Evolutionary conservation across 30 jellyfish, hydroid and myxozoan genomes (phyloP), one percentile per base, ranked within the genome.

Genomic region (Cassiopea xamachana): DNA sequence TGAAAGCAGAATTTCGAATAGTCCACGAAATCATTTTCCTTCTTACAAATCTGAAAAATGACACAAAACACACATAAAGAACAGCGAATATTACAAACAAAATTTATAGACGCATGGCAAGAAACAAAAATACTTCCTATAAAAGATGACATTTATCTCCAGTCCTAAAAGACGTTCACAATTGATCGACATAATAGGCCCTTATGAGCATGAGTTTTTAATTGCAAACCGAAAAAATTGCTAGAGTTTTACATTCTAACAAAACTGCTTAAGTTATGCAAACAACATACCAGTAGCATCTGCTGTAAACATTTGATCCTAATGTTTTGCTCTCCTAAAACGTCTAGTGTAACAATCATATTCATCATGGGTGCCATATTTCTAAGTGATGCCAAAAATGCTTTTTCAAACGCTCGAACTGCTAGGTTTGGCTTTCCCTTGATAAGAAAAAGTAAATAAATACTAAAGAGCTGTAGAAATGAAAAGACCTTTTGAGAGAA

Each of bases 371-470:
- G 74, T 15, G 93, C 93, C 71, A 50, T 60, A 45, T 85, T 70
- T 3, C 48, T 50, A 61, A 71, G 49, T 48, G 48, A 71, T 10
- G 87, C 69, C 69, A 44, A 18, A 4, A 59, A 50, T 16, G 93
- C 59, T 60, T 62, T 70, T 60, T 85, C 93, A 64, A 85, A 85
- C 12, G 70, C 71, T 39, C 88, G 93, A 27, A 75, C 50, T 39
- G 87, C 93, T 5, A 85, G 8, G 50, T 85, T 85, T 61, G 87
- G 93, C 73, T 74, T 85, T 43, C 55, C 71, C 93, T 85, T 43
- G 45, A 84, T 16, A 44, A 10, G 13, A 81, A 59, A 14, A 59
- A 59, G 0, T 59, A 6, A 59, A 27, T 27, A 27, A 27, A 27
- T 27, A 27, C 39, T 27, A 27, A 27, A 27, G 39, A 10, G 7